These are phyloP conservation scores for Agelaius phoeniceus DNA, from an alignment of 2,113 vertebrate genomes.

Conservation along the genomic window DNA sequence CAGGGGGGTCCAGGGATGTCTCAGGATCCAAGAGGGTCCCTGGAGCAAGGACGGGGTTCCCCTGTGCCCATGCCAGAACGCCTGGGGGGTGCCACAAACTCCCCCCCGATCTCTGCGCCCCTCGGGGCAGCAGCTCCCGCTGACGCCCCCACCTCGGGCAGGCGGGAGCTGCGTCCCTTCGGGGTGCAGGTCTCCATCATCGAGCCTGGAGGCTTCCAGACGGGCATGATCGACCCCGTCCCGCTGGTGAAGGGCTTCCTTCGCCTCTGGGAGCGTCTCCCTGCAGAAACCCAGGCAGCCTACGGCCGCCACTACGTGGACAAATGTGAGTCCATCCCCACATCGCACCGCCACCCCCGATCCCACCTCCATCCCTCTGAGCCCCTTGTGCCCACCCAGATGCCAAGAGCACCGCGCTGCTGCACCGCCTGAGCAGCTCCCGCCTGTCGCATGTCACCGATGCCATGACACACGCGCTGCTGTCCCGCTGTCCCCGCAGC, in stretches of 20 bases:
- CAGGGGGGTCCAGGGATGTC: not conserved
- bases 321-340: conserved; percentile 32
- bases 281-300: conserved; percentile 58
- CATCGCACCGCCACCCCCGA: accelerated
- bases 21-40: not conserved
- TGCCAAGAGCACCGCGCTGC: accelerated
- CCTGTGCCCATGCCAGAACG: accelerated
- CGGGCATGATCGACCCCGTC: not conserved
- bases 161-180: conserved; percentile 73
- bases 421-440: not conserved
- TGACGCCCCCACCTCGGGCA: not conserved
- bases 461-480: conserved; percentile 72
- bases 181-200: conserved; percentile 78
- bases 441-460: conserved; percentile 69
- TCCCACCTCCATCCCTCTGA: accelerated
- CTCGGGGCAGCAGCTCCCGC: accelerated
- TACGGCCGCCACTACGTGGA: conserved; percentile 72
- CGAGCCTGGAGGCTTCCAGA: conserved; percentile 77
- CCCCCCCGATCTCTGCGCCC: accelerated
- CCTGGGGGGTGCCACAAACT: accelerated
- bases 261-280: conserved; percentile 62
- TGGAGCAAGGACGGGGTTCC: not conserved
- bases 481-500: conserved; percentile 66
- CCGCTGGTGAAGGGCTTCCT: not conserved
- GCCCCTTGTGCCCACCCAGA: not conserved